phyloP scores from a whole-genome alignment of 2,888 invertebrate species.

The Bombylius discolor region DNA sequence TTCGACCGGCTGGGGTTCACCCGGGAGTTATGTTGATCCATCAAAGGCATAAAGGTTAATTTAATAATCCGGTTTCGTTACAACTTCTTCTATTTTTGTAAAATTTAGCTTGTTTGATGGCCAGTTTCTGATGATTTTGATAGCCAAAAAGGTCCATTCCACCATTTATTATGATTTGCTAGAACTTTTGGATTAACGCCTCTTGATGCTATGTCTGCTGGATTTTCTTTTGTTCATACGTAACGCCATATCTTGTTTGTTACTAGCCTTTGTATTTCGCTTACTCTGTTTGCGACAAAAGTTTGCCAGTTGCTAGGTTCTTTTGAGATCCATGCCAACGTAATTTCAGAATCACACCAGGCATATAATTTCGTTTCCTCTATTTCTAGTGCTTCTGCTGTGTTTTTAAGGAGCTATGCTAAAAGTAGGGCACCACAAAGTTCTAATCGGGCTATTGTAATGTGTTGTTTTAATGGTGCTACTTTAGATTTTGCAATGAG shows the following conservation, averaged over 20 bases:
- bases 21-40: no score
- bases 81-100: no score
- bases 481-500: not conserved
- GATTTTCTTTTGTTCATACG: not conserved
- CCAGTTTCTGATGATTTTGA: not conserved
- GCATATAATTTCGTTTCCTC: no score
- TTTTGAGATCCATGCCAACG: not conserved
- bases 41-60: no score
- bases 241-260: not conserved
- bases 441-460: not conserved
- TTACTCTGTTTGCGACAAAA: not conserved
- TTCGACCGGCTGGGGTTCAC: no score
- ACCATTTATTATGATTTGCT: not conserved
- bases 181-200: not conserved
- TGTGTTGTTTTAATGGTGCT: not conserved
- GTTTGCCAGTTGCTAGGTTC: not conserved
- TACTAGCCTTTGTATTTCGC: not conserved
- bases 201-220: not conserved
- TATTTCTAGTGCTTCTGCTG: no score
- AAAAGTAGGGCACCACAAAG: not conserved
- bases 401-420: no score
- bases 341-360: not conserved
- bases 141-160: not conserved
- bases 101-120: not conserved
- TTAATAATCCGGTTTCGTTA: no score